A percentile compares a stretch with the other conserved stretches of the same genome.
Evolutionary conservation across 2,888 invertebrate genomes (phyloP).

Genomic region (Troglohyphantes excavatus): DNA sequence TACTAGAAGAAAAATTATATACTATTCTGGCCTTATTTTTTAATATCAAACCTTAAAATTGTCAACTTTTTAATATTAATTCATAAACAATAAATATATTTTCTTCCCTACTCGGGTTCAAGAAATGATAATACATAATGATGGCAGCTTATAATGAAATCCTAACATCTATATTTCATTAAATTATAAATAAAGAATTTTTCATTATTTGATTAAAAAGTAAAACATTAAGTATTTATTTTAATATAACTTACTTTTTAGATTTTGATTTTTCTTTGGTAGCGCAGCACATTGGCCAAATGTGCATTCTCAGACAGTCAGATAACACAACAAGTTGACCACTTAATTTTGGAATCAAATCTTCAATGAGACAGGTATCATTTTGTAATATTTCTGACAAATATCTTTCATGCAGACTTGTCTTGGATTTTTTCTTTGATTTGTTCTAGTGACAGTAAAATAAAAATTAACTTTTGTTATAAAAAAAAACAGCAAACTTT

Average conservation of each 20-base stretch:
- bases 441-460: constrained; percentile 21
- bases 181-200: too few relatives aligned
- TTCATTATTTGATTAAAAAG: too few relatives aligned
- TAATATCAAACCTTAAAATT: too few relatives aligned
- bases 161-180: too few relatives aligned
- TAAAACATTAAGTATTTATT: too few relatives aligned
- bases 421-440: constrained; percentile 44
- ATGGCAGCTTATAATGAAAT: too few relatives aligned
- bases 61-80: background rate
- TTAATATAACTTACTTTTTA: constrained; percentile 46
- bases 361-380: constrained; percentile 30
- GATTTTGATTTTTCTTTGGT: constrained; percentile 61
- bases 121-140: too few relatives aligned
- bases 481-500: too few relatives aligned
- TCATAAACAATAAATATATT: background rate
- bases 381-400: constrained; percentile 23
- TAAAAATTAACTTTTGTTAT: too few relatives aligned
- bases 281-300: constrained; percentile 47
- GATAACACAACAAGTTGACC: constrained; percentile 41
- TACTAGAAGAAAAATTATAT: too few relatives aligned
- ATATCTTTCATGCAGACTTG: constrained; percentile 54
- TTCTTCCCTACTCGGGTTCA: too few relatives aligned
- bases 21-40: too few relatives aligned
- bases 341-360: constrained; percentile 45
- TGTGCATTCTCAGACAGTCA: constrained; percentile 16